Percentiles rank a stretch among this genome's conserved stretches.
phyloP scores from a whole-genome alignment of 2,888 invertebrate genomes.

The Lochmaea capreae region DNA sequence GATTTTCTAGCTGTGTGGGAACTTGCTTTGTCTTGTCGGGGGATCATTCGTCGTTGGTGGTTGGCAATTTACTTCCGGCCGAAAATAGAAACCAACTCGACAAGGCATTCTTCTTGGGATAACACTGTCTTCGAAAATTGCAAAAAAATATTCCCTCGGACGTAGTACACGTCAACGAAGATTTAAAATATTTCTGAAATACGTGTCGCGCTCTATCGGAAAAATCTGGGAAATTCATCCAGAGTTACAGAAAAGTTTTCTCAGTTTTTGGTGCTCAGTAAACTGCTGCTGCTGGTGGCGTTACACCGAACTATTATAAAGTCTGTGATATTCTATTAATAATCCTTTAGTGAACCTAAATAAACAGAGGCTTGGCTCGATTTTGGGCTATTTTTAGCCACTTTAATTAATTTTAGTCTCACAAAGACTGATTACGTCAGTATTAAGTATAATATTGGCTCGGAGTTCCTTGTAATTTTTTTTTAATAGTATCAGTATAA shows the following conservation, averaged over 20 bases:
- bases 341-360: slow-evolving; percentile 43
- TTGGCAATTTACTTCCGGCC: no score
- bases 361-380: slow-evolving; percentile 49
- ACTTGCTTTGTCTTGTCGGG: no score
- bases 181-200: neutral
- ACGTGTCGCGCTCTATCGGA: slow-evolving; percentile 32
- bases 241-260: slow-evolving; percentile 38
- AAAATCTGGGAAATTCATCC: slow-evolving; percentile 7
- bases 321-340: slow-evolving; percentile 47
- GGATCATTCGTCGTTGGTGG: no score
- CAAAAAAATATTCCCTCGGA: no score
- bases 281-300: slow-evolving; percentile 40
- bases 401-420: slow-evolving; percentile 53
- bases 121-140: no score
- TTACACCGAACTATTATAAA: slow-evolving; percentile 35
- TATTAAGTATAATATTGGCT: slow-evolving; percentile 36
- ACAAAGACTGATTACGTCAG: slow-evolving; percentile 49
- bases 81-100: no score
- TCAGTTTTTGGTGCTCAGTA: slow-evolving; percentile 30
- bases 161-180: no score
- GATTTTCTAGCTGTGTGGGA: no score
- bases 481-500: slow-evolving; percentile 5
- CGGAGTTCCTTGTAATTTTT: slow-evolving; percentile 25
- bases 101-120: no score
- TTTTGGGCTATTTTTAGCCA: slow-evolving; percentile 47